Evolutionary conservation across 2,113 vertebrate species (phyloP).

Genomic region (Myotis lucifugus): DNA sequence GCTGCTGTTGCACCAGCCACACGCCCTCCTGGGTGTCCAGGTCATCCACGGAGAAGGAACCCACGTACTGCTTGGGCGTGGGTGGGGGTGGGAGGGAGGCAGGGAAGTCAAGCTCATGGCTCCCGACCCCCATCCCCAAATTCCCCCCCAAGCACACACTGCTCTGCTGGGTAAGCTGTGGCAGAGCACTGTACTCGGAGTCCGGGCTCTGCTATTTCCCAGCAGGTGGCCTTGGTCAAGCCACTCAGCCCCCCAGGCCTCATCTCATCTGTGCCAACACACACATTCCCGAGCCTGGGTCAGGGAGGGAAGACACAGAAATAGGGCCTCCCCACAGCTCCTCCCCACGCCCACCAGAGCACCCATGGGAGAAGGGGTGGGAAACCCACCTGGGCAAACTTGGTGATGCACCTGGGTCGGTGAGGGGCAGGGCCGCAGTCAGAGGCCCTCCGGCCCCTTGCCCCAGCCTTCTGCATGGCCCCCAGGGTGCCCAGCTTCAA

Average conservation of each 20-base stretch:
- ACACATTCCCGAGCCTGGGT: neutral
- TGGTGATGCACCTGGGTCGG: slow-evolving; percentile 78
- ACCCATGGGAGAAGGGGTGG: neutral
- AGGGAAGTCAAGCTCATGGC: neutral
- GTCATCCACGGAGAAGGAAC: slow-evolving; percentile 93
- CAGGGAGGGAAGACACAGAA: neutral
- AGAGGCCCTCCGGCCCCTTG: slow-evolving; percentile 75
- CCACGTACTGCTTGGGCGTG: slow-evolving; percentile 89
- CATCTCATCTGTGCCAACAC: accelerated
- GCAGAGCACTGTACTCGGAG: neutral
- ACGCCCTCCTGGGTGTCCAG: slow-evolving; percentile 88
- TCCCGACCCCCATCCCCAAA: neutral
- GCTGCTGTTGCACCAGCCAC: slow-evolving; percentile 87
- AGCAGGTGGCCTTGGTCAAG: neutral
- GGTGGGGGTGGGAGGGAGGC: neutral
- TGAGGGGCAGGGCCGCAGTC: slow-evolving; percentile 65
- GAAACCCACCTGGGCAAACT: slow-evolving; percentile 80
- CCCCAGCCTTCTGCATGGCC: slow-evolving; percentile 84
- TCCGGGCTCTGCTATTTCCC: neutral
- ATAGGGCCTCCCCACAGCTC: neutral
- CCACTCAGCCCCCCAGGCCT: neutral
- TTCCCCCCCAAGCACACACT: neutral
- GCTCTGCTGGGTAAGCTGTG: neutral
- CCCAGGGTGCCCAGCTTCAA: neutral
- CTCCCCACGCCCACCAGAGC: neutral